Base-by-base conservation (phyloP, 1,140 invertebrate species). In the Eumeta japonica region DNA sequence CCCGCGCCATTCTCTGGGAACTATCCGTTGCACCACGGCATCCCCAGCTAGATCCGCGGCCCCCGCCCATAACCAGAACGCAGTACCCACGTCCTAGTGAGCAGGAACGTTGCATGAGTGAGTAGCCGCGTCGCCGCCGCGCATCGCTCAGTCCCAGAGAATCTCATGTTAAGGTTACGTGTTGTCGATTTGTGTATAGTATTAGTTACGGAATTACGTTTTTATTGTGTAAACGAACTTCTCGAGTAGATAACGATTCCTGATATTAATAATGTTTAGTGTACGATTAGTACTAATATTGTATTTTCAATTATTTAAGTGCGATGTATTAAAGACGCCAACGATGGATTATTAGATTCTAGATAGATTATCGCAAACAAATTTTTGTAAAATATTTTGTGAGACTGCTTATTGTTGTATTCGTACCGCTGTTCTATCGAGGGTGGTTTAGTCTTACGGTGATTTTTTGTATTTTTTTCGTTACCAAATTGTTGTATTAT, bases 1-100 rank as follows among this genome's bases (percentile, higher is more conserved):
- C 88, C 87, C 79, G 81, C 81, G 81, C 81, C 82, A 49, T 87
- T 86, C 82, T 86, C 86, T 81, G 85, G 85, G 81, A 85, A 84
- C 52, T 75, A 74, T 62, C 81, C 83, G 47, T 79, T 81, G 58
- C 79, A 80, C 51, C 81, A 82, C 62, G 81, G 79, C 61, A 77
- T 84, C 65, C 74, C 79, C 54, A 78, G 79, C 43, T 80, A 76
- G 75, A 62, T 61, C 47, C 24, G 11, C 18, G 5, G 28, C 5
- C 5, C 28, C 13, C n/a, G n/a, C n/a, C n/a, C n/a, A n/a, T n/a
- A 39, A 43, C 39, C 31, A 46, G 41, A 56, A 46, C 56, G 60
- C 57, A 55, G n/a, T n/a, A n/a, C n/a, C n/a, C 37, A 47, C 55
- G 55, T 64, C 62, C 54, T 55, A 50, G 50, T 45, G 52, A 58